Base-by-base conservation (phyloP, 2,113 vertebrate species). In the Centropristis striata region DNA sequence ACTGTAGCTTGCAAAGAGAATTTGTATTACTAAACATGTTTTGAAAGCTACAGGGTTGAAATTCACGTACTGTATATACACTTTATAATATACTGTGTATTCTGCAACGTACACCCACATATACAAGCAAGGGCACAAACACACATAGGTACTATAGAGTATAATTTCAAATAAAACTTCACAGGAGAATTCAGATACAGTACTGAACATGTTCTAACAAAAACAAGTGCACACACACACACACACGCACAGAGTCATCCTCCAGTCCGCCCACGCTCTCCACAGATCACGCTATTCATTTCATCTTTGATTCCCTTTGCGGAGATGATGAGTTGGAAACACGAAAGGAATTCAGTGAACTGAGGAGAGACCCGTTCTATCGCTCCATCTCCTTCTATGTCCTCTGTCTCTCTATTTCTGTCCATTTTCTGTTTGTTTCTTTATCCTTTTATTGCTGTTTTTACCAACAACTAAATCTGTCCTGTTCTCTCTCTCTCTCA, bases 271-370 rank as follows among this genome's bases (percentile, higher is more conserved):
- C 87, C 86, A 88, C 86, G 28, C 88, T 61, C 89, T 80, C 78
- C 64, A 37, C 41, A 4, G 80, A 89, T 82, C 90, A 73, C 81
- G 55, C 77, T 73, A 84, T 89, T 91, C 86, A 91, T 88, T 89
- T 91, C 81, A 90, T 92, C 87, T 93, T 66, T 90, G 85, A 90
- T 94, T 93, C 89, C 83, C 89, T 91, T 92, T 91, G 85, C 90
- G 61, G 81, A 90, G 83, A 86, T 68, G 84, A 90, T 90, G 86
- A 88, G 79, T 76, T 81, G 84, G 81, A 82, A 82, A 85, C 85
- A 91, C 91, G 86, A 91, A 92, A 91, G 81, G 70, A 53, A 83
- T 71, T 73, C 76, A 76, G 78, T 77, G 75, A 91, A 82, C 25
- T 82, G 83, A 88, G 67, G 61, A 84, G 78, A 85, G 83, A 54